These are phyloP conservation scores for Ptilorrhoa leucosticta DNA, from an alignment of 2,113 vertebrate species.

Conservation along the genomic window DNA sequence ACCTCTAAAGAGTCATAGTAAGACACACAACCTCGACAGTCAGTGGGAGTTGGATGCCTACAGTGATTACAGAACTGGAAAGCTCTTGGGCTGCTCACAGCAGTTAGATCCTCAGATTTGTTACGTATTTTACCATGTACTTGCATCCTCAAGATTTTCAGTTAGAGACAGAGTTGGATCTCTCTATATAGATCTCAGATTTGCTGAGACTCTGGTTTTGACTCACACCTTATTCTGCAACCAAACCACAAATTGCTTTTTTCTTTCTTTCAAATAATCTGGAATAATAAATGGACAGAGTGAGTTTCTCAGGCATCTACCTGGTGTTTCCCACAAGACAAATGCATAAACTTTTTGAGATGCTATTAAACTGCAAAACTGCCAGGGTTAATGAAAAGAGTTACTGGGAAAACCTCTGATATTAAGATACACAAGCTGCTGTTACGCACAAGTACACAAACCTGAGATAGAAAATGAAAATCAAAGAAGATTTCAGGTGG, in stretches of 20 bases:
- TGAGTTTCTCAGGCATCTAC: neutral
- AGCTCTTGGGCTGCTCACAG: neutral
- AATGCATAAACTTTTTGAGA: neutral
- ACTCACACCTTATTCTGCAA: neutral
- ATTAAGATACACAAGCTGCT: neutral
- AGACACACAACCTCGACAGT: neutral
- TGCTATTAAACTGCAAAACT: neutral
- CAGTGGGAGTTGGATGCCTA: neutral
- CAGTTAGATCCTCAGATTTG: neutral
- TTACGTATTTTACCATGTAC: neutral
- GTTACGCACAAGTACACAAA: neutral
- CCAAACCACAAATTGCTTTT: neutral
- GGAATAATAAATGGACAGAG: neutral
- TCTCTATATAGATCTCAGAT: neutral
- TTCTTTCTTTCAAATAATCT: neutral
- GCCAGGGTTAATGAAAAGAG: neutral
- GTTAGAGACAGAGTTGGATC: neutral
- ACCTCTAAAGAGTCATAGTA: neutral
- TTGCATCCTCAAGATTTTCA: neutral
- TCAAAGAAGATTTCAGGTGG: neutral
- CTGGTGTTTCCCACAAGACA: neutral
- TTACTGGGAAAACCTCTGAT: neutral
- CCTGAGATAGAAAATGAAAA: neutral
- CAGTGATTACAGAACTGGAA: neutral
- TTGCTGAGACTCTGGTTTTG: neutral